A percentile compares a stretch with the other conserved stretches of the same genome.
These are phyloP conservation scores for Xylocopa sonorina DNA, from an alignment of 1,140 invertebrate genomes.

Conservation along the genomic window DNA sequence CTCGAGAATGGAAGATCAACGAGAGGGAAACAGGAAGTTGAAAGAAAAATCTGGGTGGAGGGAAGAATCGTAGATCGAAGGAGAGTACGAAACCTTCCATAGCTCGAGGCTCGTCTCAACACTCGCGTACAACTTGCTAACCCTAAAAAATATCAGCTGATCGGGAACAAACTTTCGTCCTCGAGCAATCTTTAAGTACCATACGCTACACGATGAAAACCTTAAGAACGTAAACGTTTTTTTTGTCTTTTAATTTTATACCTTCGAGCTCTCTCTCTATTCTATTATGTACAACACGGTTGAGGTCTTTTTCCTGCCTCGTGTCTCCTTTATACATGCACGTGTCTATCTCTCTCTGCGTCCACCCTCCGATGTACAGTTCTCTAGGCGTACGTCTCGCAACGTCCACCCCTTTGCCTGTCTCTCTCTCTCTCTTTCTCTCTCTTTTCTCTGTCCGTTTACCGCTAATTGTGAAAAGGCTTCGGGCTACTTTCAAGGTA, in stretches of 20 bases:
- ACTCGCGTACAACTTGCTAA: not conserved
- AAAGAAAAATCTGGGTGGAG: too few relatives aligned
- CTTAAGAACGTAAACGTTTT: constrained; percentile 36
- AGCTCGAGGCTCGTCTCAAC: constrained; percentile 10
- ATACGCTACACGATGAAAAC: constrained; percentile 33
- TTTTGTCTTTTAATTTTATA: not conserved
- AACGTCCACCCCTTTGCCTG: too few relatives aligned
- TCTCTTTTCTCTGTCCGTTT: constrained; percentile 5
- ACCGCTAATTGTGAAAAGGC: constrained; percentile 64
- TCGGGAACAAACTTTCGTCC: not conserved
- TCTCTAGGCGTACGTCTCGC: constrained; percentile 2
- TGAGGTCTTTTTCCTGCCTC: constrained; percentile 13
- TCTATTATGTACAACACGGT: constrained; percentile 56
- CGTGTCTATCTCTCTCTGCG: not conserved
- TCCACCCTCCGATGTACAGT: not conserved
- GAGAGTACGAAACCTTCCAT: constrained; percentile 3
- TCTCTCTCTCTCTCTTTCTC: not conserved
- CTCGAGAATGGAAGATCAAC: constrained; percentile 40
- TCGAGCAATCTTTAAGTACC: constrained; percentile 27
- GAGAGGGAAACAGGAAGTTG: not conserved
- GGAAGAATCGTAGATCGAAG: not conserved
- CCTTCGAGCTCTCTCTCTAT: constrained; percentile 21
- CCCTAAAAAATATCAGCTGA: constrained; percentile 34
- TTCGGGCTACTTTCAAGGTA: constrained; percentile 75
- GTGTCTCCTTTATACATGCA: not conserved